Percentiles rank a stretch among this genome's conserved stretches.
Evolutionary conservation across 2,113 vertebrate genomes (phyloP).

Genomic region (Colossoma macropomum): DNA sequence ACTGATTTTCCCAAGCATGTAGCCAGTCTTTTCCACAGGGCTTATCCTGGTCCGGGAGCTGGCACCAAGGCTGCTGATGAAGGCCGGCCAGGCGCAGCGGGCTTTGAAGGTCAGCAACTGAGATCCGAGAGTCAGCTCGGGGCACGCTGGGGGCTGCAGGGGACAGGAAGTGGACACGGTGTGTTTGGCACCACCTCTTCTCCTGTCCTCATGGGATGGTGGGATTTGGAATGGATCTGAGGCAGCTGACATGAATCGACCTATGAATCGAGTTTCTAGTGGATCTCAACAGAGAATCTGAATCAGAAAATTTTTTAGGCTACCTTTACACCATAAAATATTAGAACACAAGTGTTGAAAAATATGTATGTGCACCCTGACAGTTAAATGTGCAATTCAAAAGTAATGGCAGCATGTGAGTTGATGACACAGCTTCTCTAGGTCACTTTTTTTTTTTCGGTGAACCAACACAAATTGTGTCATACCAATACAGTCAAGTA

Average conservation of each 20-base stretch:
- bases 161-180: slow-evolving; percentile 33
- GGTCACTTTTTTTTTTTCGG: no score
- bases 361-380: no score
- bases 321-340: background rate
- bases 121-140: slow-evolving; percentile 7
- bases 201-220: background rate
- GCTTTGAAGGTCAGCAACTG: slow-evolving; percentile 42
- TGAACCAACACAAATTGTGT: no score
- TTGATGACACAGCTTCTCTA: no score
- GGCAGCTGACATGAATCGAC: background rate
- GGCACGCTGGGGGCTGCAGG: background rate
- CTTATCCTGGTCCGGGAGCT: slow-evolving; percentile 16
- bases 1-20: slow-evolving; percentile 8
- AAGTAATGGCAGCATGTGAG: no score
- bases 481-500: no score
- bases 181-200: slow-evolving; percentile 5
- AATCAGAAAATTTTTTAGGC: no score
- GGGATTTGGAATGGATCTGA: background rate
- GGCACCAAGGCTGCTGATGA: slow-evolving; percentile 45
- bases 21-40: slow-evolving; percentile 19
- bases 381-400: no score
- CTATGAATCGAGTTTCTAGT: background rate
- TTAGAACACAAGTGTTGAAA: background rate
- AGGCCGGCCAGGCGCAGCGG: slow-evolving; percentile 15
- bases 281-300: background rate